Evolutionary conservation across 2,113 vertebrate species (phyloP).

Genomic region (Orthonyx spaldingii): DNA sequence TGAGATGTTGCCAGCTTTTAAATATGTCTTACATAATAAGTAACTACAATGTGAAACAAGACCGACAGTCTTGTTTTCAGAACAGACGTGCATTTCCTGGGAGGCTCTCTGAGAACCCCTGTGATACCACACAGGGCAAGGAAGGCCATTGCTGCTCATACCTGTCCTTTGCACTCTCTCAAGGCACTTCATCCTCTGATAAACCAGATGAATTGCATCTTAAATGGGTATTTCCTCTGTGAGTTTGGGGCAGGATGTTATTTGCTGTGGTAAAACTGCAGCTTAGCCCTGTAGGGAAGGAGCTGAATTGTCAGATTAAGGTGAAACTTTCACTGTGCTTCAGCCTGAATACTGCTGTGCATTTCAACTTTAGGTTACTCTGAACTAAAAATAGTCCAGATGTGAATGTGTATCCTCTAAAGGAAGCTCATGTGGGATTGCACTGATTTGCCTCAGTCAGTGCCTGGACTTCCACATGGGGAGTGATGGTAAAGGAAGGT

Average conservation of each 20-base stretch:
- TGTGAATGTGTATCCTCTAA: rapidly evolving
- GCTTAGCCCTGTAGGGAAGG: neutral
- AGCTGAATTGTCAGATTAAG: neutral
- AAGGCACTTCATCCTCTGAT: neutral
- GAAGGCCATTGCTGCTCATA: neutral
- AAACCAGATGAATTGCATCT: neutral
- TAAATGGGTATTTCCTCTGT: neutral
- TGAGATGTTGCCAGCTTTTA: neutral
- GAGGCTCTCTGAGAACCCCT: neutral
- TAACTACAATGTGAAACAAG: neutral
- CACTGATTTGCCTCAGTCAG: neutral
- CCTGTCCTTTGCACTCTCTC: neutral
- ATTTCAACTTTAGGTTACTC: neutral
- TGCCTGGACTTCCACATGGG: neutral
- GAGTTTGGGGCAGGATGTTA: neutral
- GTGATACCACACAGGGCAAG: neutral
- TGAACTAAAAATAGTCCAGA: neutral
- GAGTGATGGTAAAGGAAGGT: neutral
- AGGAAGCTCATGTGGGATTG: neutral
- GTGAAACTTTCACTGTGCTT: neutral
- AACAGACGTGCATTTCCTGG: neutral
- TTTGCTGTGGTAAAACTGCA: neutral
- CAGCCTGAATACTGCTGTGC: neutral
- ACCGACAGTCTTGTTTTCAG: neutral
- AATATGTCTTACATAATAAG: neutral